These are phyloP conservation scores for Neotoma lepida DNA, from an alignment of 2,113 vertebrate species.

Conservation along the genomic window DNA sequence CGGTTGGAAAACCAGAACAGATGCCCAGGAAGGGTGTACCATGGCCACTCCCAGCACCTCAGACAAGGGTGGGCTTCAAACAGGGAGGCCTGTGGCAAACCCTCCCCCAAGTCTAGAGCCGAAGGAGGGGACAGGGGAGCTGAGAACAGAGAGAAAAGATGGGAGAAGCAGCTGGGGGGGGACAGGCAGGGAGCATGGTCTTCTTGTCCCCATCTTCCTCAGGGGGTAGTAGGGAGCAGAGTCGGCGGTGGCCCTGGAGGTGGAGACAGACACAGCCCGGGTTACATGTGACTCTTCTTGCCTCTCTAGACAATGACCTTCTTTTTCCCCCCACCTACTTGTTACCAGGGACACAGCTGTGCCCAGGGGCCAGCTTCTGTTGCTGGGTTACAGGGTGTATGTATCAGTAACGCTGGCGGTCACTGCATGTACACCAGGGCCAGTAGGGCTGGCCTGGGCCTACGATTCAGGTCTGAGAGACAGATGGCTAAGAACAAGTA, in stretches of 20 bases:
- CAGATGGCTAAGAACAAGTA: background rate
- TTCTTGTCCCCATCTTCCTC: slow-evolving; percentile 77
- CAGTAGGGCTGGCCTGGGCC: background rate
- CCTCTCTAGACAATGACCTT: slow-evolving; percentile 16
- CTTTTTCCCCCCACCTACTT: background rate
- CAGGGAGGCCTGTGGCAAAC: slow-evolving; percentile 55
- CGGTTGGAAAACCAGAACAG: slow-evolving; percentile 45
- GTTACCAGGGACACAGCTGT: slow-evolving; percentile 21
- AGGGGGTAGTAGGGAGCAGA: slow-evolving; percentile 61
- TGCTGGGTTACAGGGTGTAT: background rate
- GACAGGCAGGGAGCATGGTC: slow-evolving; percentile 66
- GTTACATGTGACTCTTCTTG: background rate
- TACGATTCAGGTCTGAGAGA: background rate
- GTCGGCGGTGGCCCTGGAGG: slow-evolving; percentile 58
- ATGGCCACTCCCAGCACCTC: slow-evolving; percentile 18
- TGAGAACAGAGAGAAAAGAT: slow-evolving; percentile 54
- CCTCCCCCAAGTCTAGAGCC: slow-evolving; percentile 38
- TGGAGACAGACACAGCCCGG: background rate
- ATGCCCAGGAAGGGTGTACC: slow-evolving; percentile 51
- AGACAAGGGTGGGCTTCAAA: slow-evolving; percentile 13
- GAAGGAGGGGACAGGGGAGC: slow-evolving; percentile 40
- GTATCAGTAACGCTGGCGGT: background rate
- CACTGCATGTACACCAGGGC: background rate
- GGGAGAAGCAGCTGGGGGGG: slow-evolving; percentile 66
- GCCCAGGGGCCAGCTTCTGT: background rate